A percentile compares a stretch with the other conserved stretches of the same genome.
Evolutionary conservation across 2,888 invertebrate genomes (phyloP).

Genomic region (Luperina testacea): DNA sequence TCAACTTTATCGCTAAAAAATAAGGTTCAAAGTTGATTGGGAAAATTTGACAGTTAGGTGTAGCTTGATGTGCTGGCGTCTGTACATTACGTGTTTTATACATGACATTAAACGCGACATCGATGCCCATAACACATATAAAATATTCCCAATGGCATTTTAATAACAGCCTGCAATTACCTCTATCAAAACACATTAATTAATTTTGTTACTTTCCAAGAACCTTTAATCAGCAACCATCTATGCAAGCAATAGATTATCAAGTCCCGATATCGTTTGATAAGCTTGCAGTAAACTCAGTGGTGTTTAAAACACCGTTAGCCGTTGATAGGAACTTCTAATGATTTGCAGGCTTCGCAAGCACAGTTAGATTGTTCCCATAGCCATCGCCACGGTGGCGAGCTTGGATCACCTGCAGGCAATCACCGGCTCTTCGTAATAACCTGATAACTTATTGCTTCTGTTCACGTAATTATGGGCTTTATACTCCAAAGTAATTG

Average conservation of each 20-base stretch:
- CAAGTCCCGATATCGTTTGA: constrained; percentile 69
- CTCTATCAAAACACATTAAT: constrained; percentile 33
- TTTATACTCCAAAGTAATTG: constrained; percentile 53
- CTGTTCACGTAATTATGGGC: constrained; percentile 63
- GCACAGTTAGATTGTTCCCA: constrained; percentile 83
- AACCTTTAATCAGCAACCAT: constrained; percentile 52
- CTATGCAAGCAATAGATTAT: constrained; percentile 62
- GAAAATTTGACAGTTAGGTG: too few species aligned
- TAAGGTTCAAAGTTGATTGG: too few species aligned
- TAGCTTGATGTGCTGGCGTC: too few species aligned
- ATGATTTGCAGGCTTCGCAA: constrained; percentile 80
- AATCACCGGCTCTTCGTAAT: constrained; percentile 63
- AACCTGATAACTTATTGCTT: constrained; percentile 63
- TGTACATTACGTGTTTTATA: not conserved
- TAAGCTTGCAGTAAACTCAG: constrained; percentile 73
- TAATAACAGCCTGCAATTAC: constrained; percentile 40
- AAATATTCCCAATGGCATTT: constrained; percentile 34
- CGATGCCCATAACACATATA: constrained; percentile 13
- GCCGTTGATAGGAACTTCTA: constrained; percentile 80
- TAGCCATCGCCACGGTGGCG: constrained; percentile 63
- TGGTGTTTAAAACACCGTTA: constrained; percentile 82
- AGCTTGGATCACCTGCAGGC: constrained; percentile 63
- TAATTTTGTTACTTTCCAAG: constrained; percentile 36
- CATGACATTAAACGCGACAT: constrained; percentile 13
- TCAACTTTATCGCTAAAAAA: too few species aligned